These are phyloP conservation scores for Phenacoccus solenopsis DNA, from an alignment of 1,140 invertebrate genomes.

Conservation along the genomic window DNA sequence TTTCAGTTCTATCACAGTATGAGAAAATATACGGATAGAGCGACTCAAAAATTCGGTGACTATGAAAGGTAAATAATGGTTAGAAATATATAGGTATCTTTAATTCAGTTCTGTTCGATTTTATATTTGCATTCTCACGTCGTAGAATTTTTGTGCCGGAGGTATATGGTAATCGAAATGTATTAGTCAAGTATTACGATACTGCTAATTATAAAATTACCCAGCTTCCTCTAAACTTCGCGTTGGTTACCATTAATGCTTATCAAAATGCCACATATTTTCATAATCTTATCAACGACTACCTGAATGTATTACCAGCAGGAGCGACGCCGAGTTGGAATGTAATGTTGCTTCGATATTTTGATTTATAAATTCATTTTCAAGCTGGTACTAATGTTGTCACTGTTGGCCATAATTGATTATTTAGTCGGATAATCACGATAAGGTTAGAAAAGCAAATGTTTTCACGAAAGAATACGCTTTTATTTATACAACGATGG, in stretches of 20 bases:
- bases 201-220: not conserved
- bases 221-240: not conserved
- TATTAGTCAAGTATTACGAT: not conserved
- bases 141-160: not conserved
- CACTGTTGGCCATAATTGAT: too few species aligned
- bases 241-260: not conserved
- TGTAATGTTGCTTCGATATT: not conserved
- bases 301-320: not conserved
- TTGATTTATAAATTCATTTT: too few species aligned
- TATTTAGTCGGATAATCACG: slow-evolving; percentile 58
- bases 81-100: too few species aligned
- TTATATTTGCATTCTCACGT: too few species aligned
- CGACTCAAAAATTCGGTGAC: not conserved
- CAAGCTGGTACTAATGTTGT: too few species aligned
- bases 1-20: too few species aligned
- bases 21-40: not conserved
- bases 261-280: not conserved
- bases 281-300: not conserved
- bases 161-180: not conserved
- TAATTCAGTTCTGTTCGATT: too few species aligned
- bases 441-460: slow-evolving; percentile 49
- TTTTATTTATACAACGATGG: slow-evolving; percentile 61
- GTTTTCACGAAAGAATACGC: slow-evolving; percentile 46
- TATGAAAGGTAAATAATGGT: not conserved
- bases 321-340: not conserved